Percentiles rank a stretch among this genome's conserved stretches.
Conservation (phyloP, 2,888 invertebrate genomes). For the Sympetrum striolatum region DNA sequence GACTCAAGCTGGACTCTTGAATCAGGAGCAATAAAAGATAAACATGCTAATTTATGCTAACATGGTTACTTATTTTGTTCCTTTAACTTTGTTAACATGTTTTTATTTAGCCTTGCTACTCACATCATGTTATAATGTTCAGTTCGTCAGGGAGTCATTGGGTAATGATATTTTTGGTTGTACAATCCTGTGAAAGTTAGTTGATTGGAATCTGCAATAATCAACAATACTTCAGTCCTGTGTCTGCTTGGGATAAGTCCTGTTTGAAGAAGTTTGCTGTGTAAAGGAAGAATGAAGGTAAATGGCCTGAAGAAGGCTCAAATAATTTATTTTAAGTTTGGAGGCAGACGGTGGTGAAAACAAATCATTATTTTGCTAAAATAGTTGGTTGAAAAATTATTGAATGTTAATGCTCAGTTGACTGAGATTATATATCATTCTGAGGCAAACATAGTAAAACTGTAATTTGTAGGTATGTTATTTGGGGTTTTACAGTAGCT, state of each 20-base stretch:
- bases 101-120: not conserved
- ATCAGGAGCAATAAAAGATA: conserved; percentile 43
- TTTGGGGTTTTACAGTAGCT: not conserved
- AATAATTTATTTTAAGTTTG: not conserved
- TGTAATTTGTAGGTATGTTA: not conserved
- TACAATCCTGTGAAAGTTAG: no score
- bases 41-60: conserved; percentile 38
- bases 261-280: not conserved
- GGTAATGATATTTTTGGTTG: no score
- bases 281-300: not conserved
- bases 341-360: not conserved
- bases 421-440: not conserved
- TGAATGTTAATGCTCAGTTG: not conserved
- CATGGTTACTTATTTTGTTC: not conserved
- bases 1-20: conserved; percentile 37
- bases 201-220: no score
- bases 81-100: not conserved
- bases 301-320: not conserved
- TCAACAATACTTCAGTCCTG: no score
- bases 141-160: no score
- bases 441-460: not conserved
- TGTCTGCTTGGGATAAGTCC: no score
- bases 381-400: not conserved
- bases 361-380: not conserved
- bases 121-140: no score